Evolutionary conservation across 1,140 invertebrate genomes (phyloP).

Genomic region (Pinna nobilis): DNA sequence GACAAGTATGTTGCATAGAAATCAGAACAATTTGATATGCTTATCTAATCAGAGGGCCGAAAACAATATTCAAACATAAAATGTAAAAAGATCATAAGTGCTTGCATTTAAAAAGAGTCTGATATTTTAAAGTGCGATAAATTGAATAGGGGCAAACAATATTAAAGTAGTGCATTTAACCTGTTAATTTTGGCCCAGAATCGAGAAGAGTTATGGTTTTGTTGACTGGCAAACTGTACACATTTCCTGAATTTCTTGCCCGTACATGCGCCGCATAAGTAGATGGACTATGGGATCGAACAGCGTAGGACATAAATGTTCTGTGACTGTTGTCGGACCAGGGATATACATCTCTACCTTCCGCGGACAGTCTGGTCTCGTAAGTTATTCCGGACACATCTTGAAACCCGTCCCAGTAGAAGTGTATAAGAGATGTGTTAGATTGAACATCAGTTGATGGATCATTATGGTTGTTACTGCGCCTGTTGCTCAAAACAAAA

Average conservation of each 20-base stretch:
- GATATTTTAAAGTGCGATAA: too few species aligned
- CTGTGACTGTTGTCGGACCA: neutral
- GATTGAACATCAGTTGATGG: neutral
- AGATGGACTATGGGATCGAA: slow-evolving; percentile 2
- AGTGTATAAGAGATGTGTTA: neutral
- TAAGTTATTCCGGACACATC: neutral
- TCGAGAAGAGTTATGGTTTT: neutral
- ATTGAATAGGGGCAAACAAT: too few species aligned
- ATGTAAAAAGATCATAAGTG: neutral
- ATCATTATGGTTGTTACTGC: neutral
- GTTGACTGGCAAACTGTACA: neutral
- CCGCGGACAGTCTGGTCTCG: neutral
- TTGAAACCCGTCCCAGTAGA: neutral
- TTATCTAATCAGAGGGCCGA: neutral
- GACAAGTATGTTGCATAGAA: too few species aligned
- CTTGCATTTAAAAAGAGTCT: neutral
- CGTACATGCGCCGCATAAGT: too few species aligned
- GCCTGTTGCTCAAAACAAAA: neutral
- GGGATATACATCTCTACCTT: neutral
- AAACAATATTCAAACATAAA: neutral
- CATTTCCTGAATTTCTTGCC: neutral
- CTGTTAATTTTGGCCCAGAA: neutral
- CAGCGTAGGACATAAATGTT: too few species aligned
- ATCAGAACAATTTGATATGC: neutral
- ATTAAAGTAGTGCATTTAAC: too few species aligned